These are phyloP conservation scores for Paraescarpia echinospica DNA, from an alignment of 1,140 invertebrate genomes.

Conservation along the genomic window DNA sequence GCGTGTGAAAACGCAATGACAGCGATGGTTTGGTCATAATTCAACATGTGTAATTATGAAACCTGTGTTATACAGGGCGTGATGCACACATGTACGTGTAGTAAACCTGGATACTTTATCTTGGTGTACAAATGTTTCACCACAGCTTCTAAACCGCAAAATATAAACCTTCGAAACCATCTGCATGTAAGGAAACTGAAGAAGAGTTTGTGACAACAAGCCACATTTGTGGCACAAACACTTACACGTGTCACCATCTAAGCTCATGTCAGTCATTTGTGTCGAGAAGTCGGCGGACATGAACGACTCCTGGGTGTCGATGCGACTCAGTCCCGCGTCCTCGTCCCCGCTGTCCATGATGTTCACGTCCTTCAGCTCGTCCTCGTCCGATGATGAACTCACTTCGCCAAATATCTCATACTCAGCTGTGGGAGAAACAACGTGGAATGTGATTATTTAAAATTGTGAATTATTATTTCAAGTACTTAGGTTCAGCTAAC, in stretches of 20 bases:
- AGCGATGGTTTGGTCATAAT: too few relatives aligned
- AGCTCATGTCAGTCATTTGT: not conserved
- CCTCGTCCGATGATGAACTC: slow-evolving; percentile 9
- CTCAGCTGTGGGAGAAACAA: slow-evolving; percentile 11
- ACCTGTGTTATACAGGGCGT: too few relatives aligned
- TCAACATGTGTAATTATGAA: too few relatives aligned
- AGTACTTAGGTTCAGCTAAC: too few relatives aligned
- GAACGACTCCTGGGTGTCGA: not conserved
- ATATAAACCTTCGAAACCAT: too few relatives aligned
- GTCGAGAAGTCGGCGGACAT: not conserved
- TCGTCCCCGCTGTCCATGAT: slow-evolving; percentile 21
- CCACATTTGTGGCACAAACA: not conserved
- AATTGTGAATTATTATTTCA: too few relatives aligned
- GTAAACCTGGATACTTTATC: too few relatives aligned
- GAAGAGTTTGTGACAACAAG: not conserved
- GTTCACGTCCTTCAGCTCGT: slow-evolving; percentile 13
- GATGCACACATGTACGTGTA: too few relatives aligned
- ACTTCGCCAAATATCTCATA: slow-evolving; percentile 15
- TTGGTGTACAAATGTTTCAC: too few relatives aligned
- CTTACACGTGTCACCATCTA: not conserved
- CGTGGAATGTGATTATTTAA: not conserved
- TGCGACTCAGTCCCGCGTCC: not conserved
- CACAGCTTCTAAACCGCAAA: too few relatives aligned
- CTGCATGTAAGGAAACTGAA: too few relatives aligned
- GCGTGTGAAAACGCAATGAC: too few relatives aligned